Percentiles rank a stretch among this genome's conserved stretches.
phyloP scores from a whole-genome alignment of 2,113 vertebrate species.

The Bettongia penicillata region DNA sequence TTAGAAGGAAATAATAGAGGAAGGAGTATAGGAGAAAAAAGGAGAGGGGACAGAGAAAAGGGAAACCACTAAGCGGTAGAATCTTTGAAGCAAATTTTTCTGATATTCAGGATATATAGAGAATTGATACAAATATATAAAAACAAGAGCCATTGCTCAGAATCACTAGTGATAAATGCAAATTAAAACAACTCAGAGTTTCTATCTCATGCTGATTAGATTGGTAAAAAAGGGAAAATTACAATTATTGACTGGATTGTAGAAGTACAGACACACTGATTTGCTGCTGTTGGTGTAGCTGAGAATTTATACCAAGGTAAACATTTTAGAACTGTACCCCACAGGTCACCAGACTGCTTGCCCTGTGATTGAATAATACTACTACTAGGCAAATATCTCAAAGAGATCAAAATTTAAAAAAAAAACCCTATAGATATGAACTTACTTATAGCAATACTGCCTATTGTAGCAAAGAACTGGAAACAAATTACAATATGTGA shows the following conservation, averaged over 20 bases:
- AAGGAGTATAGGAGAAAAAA: neutral
- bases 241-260: neutral
- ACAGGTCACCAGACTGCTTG: neutral
- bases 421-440: neutral
- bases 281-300: neutral
- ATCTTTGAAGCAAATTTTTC: neutral
- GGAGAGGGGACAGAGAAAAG: neutral
- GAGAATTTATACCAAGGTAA: neutral
- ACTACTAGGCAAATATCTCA: neutral
- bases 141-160: neutral
- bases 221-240: neutral
- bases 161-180: neutral
- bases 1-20: neutral
- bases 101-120: neutral
- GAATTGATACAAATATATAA: neutral
- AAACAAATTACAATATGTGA: neutral
- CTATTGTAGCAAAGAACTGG: neutral
- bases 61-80: neutral
- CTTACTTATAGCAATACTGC: neutral
- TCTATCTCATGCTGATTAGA: neutral
- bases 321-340: neutral
- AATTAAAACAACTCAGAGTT: neutral
- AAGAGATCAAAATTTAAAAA: neutral
- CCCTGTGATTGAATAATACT: neutral
- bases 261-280: neutral